Percentiles rank a stretch among this genome's conserved stretches.
phyloP scores from a whole-genome alignment of 2,888 invertebrate species.

The Spisula solida region DNA sequence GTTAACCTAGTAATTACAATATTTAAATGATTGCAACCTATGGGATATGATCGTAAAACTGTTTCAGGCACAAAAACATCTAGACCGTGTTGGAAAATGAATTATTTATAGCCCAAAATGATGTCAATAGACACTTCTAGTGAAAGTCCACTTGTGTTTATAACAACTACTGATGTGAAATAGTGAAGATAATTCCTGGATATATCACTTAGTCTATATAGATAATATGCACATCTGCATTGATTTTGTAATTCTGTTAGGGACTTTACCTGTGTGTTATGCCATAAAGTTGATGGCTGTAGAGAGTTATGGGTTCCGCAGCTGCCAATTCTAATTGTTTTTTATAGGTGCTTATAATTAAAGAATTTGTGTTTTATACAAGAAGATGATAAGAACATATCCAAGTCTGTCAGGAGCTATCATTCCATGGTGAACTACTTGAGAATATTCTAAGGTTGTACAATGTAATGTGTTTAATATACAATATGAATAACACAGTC shows the following conservation, averaged over 20 bases:
- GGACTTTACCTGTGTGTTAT: slow-evolving; percentile 24
- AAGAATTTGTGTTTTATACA: slow-evolving; percentile 29
- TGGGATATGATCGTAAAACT: background rate
- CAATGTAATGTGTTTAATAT: slow-evolving; percentile 7
- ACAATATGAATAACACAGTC: background rate
- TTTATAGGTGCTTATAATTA: slow-evolving; percentile 30
- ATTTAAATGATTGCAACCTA: background rate
- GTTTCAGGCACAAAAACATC: background rate
- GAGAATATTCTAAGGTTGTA: background rate
- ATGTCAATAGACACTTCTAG: slow-evolving; percentile 8
- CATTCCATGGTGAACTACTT: slow-evolving; percentile 1
- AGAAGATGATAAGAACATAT: slow-evolving; percentile 12
- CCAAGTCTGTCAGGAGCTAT: slow-evolving; percentile 20
- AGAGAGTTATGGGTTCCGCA: background rate
- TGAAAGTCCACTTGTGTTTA: slow-evolving; percentile 9
- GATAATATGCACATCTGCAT: slow-evolving; percentile 1
- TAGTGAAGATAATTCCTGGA: background rate
- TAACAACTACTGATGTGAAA: background rate
- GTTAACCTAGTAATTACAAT: background rate
- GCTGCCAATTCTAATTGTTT: slow-evolving; percentile 28
- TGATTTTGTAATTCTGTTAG: slow-evolving; percentile 22
- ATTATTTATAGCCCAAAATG: background rate
- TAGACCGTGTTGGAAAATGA: background rate
- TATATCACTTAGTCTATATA: slow-evolving; percentile 3
- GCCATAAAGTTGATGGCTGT: slow-evolving; percentile 20